Conservation (phyloP, 1,140 invertebrate species). For the Ridgeia piscesae region DNA sequence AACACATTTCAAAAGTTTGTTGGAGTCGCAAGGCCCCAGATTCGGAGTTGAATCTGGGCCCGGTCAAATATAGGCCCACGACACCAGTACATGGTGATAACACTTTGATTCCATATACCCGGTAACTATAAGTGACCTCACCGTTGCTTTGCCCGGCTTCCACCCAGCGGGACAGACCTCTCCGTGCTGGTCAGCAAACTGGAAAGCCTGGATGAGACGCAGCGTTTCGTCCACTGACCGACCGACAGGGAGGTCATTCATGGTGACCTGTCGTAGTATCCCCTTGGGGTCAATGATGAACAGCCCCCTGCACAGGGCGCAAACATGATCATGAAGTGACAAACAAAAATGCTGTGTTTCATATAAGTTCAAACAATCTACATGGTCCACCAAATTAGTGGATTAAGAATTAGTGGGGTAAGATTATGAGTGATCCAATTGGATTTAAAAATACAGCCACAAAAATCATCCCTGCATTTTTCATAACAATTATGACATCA, state of each 20-base stretch:
- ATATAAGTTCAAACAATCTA: too few species aligned
- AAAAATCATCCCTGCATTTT: too few species aligned
- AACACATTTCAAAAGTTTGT: too few species aligned
- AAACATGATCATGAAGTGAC: neutral
- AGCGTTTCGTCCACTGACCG: slow-evolving; percentile 87
- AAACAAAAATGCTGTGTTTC: too few species aligned
- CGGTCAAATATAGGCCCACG: too few species aligned
- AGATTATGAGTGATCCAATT: neutral
- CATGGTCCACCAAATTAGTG: too few species aligned
- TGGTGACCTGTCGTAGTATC: slow-evolving; percentile 69
- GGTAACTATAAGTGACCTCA: slow-evolving; percentile 36
- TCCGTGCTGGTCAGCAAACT: slow-evolving; percentile 88
- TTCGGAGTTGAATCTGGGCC: too few species aligned
- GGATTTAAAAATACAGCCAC: neutral
- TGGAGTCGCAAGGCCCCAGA: too few species aligned
- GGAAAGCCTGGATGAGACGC: slow-evolving; percentile 87
- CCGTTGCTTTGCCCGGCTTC: slow-evolving; percentile 74
- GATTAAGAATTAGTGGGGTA: too few species aligned
- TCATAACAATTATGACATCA: too few species aligned
- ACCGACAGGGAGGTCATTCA: slow-evolving; percentile 74
- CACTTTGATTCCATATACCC: too few species aligned
- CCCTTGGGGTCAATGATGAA: slow-evolving; percentile 72
- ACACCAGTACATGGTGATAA: too few species aligned
- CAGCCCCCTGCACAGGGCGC: slow-evolving; percentile 62
- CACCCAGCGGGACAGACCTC: slow-evolving; percentile 69